A percentile compares a stretch with the other conserved stretches of the same genome.
phyloP scores from a whole-genome alignment of 2,888 invertebrate genomes.

The Tipula vernalis region DNA sequence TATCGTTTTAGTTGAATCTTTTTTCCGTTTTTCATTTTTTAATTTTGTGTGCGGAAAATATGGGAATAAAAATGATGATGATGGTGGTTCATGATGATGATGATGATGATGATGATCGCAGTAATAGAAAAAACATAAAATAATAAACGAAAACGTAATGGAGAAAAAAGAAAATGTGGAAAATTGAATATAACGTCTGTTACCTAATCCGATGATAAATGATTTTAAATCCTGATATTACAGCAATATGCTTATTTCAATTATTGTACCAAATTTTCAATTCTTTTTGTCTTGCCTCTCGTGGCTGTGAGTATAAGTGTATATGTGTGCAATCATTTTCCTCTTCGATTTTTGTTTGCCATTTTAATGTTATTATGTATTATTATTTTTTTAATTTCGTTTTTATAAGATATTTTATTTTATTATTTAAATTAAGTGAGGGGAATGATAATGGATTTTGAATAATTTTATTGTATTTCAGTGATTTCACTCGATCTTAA shows the following conservation, averaged over 20 bases:
- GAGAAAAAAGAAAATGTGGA: neutral
- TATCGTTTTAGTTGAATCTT: neutral
- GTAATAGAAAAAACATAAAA: neutral
- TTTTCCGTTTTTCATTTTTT: neutral
- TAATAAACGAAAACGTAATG: neutral
- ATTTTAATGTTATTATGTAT: neutral
- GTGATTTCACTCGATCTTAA: no score
- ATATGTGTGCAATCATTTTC: neutral
- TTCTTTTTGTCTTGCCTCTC: neutral
- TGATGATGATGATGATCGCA: neutral
- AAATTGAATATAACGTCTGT: slow-evolving; percentile 7
- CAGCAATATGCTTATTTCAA: slow-evolving; percentile 10
- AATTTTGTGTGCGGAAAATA: neutral
- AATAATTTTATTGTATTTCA: neutral
- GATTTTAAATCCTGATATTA: slow-evolving; percentile 9
- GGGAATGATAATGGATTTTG: neutral
- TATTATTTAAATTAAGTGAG: neutral
- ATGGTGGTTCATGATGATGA: neutral
- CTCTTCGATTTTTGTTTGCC: neutral
- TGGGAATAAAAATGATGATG: neutral
- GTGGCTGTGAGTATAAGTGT: neutral
- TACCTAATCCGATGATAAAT: slow-evolving; percentile 9
- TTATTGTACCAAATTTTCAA: neutral
- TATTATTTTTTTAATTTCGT: neutral
- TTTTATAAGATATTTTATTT: neutral